phyloP scores from a whole-genome alignment of 2,888 invertebrate species.

The Exocentrus adspersus region DNA sequence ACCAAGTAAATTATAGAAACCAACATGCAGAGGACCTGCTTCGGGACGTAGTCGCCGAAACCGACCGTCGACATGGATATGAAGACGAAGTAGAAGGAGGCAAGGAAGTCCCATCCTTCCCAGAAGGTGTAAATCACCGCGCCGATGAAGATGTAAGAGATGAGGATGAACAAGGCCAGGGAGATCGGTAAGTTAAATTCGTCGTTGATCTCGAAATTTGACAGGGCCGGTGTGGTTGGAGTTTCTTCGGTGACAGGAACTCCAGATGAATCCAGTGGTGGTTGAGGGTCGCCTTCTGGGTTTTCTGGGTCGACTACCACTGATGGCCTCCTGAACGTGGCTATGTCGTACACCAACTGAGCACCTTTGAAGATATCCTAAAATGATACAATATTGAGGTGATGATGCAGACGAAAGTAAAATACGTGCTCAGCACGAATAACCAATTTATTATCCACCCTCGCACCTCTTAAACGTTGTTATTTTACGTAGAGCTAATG shows the following conservation, averaged over 20 bases:
- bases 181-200: constrained; percentile 94
- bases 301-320: constrained; percentile 38
- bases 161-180: constrained; percentile 83
- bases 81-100: constrained; percentile 96
- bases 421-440: no score
- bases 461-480: no score
- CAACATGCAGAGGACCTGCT: constrained; percentile 84
- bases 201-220: constrained; percentile 83
- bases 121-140: constrained; percentile 81
- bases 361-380: constrained; percentile 87
- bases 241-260: constrained; percentile 4
- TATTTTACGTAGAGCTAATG: background rate
- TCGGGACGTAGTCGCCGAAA: constrained; percentile 90
- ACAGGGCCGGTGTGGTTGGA: constrained; percentile 19
- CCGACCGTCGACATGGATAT: constrained; percentile 97
- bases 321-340: constrained; percentile 78
- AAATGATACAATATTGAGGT: no score
- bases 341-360: constrained; percentile 82
- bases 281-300: constrained; percentile 13
- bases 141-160: constrained; percentile 89
- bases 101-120: constrained; percentile 88
- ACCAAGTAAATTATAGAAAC: constrained; percentile 91
- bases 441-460: no score
- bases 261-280: background rate
- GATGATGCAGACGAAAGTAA: no score